Base-by-base conservation (phyloP, 2,113 vertebrate species). In the Paradoxurus hermaphroditus region DNA sequence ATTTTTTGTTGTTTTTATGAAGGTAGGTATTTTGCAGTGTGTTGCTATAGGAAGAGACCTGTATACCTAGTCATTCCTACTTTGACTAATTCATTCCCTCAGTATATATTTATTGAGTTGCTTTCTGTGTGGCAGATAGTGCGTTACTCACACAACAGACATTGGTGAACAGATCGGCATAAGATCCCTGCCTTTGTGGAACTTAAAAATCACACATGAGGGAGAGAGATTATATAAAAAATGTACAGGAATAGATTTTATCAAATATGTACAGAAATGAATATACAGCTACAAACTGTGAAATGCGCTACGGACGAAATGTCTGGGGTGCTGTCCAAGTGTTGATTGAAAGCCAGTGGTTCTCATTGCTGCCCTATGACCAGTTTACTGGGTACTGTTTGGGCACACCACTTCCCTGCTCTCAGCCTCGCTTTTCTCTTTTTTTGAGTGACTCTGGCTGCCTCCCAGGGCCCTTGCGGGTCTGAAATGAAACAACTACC, bases 51-150 rank as follows among this genome's bases (percentile, higher is more conserved):
- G 82, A 88, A 75, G 63, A 67, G 46, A 91, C 53, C 56, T 70
- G 41, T 39, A 9, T 3, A 15, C 44, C 3, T 21, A 63, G 19
- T 68, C 56, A 39, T 87, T 95, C 72, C 75, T 68, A 27, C 53
- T 93, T 91, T 93, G 46, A 84, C 79, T 84, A 62, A 84, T 77
- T 75, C 23, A 44, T 85, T 46, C 31, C 86, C 36, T 97, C 12
- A 73, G 27, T 67, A 92, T 86, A 83, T 81, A 87, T 41, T 67
- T 86, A 73, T 81, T 56, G 72, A 88, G 16, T 53, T 53, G 12
- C 63, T 82, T 62, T 92, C 36, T 78, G 14, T 79, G 62, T 85
- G 73, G 31, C 19, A 88, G 27, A 46, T 44, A 94, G 51, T 34
- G 0, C 39, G 19, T 93, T 79, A 84, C 46, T 87, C 39, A 91